Base-by-base conservation (phyloP, 1,140 invertebrate genomes). In the Micrasema minimum region DNA sequence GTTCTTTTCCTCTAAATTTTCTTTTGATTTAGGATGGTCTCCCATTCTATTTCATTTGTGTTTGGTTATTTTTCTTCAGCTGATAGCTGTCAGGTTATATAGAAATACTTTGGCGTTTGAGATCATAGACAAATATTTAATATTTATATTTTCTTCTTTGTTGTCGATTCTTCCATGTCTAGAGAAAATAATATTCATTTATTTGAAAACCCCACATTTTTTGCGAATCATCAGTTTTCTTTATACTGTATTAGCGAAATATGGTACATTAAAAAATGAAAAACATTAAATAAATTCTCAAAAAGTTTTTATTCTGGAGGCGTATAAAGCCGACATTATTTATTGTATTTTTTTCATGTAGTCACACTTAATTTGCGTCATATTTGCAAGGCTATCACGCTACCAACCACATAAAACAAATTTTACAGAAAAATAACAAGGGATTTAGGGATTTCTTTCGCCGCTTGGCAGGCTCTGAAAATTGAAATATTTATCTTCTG, bases 1-100 rank as follows among this genome's bases (percentile, higher is more conserved):
- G 65, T 83, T 83, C 35, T 82, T 94, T 92, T 92, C 92, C 67
- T 84, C 87, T 12, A 79, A 95, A 67, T 81, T 94, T 68, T 97
- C 97, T 87, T 95, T 94, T 72, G 95, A 95, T 18, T 59, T 68
- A 6, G 26, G 37, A 45, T 68, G 38, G 66, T 68, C 66, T 69
- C 57, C 67, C 67, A 69, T 69, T 61, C 67, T 69, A 62, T 37
- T 62, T 69, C 67, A 69, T 69, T 55, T 48, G 67, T 59, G 57
- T 50, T 69, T 59, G 55, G 67, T 69, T 69, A 69, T 62, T 62
- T 69, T 69, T 48, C 45, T 57, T 61, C 67, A 69, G 67, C 67
- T 69, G 67, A 61, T 69, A 50, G 41, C 67, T 69, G 67, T 69
- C 66, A 69, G 51, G 59, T 62, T 62, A 45, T 14, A 62, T 18